Evolutionary conservation across 2,113 vertebrate species (phyloP), one percentile per base, ranked within the genome.

Genomic region (Micronisus gabar): DNA sequence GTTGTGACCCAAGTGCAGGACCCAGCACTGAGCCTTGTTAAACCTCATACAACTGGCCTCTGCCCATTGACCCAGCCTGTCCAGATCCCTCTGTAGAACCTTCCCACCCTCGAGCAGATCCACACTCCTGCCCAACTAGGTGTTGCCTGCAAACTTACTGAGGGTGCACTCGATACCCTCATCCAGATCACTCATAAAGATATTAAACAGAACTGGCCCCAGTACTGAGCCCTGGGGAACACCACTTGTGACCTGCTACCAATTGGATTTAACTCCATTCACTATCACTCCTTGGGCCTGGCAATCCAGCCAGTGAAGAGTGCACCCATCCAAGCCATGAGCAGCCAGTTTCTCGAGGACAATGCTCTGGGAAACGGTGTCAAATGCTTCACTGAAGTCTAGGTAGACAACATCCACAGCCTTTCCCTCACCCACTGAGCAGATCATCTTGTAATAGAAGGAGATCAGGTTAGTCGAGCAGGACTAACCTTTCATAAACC

Each of bases 21-120:
- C 43, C 15, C 0, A 0, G 13, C 34, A 15, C 11, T 58, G 34
- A 6, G 13, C 32, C 0, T 21, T 40, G 34, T 20, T 52, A 9
- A 45, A 22, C 13, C 11, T 52, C 11, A 5, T 4, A 21, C 5
- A 16, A 0, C 0, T 66, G 66, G 3, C 10, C 34, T 67, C 2
- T 1, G 34, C 27, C 22, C 50, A 38, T 43, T 0, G 2, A 43
- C 25, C 36, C 58, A 38, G 50, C 12, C 32, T 29, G 22, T 40
- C 58, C 52, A 32, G 23, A 40, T 66, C 23, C 34, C 11, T 73
- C 81, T 73, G 23, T 11, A 73, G 32, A 74, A 4, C 23, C 72
- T 73, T n/a, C 52, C 50, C 80, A 2, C 2, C 1, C 43, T 52
- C 23, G 23, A 66, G 23, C 23, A 59, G 10, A 23, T 52, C 15